Conservation (phyloP, 2,797 vertebrate genomes). For the Gephyroberyx darwinii region DNA sequence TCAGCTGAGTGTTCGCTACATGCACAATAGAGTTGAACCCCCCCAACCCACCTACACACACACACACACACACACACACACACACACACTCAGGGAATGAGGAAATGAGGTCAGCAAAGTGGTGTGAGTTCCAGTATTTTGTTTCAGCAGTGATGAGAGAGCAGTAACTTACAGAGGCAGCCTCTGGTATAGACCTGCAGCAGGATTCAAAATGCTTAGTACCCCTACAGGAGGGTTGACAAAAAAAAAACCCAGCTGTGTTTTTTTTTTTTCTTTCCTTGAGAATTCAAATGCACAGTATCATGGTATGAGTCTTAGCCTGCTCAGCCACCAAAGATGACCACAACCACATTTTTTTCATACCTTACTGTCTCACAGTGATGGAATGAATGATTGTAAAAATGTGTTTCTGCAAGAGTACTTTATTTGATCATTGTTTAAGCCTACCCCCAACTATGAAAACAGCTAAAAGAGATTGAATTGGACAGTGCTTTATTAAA, state of each 20-base stretch:
- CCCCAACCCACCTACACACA: background rate
- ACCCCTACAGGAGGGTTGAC: background rate
- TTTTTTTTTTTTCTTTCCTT: background rate
- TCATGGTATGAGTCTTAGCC: background rate
- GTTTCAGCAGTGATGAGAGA: constrained; percentile 52
- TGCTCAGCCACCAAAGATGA: constrained; percentile 4
- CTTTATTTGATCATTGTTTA: too few relatives aligned
- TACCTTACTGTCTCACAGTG: constrained; percentile 1
- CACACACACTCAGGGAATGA: constrained; percentile 42
- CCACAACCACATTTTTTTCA: background rate
- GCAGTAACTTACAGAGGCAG: constrained; percentile 28
- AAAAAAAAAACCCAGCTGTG: constrained; percentile 1
- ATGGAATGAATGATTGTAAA: background rate
- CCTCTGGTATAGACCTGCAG: constrained; percentile 25
- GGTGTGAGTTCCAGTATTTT: constrained; percentile 65
- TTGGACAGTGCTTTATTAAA: background rate
- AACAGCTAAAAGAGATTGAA: too few relatives aligned
- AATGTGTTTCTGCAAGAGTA: background rate
- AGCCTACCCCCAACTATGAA: too few relatives aligned
- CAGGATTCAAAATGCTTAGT: constrained; percentile 1
- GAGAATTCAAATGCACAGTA: background rate
- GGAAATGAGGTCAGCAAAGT: constrained; percentile 73
- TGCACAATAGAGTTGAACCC: constrained; percentile 13
- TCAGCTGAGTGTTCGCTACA: constrained; percentile 3
- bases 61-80: constrained; percentile 7